phyloP scores from a whole-genome alignment of 2,113 vertebrate species.

The Anarhynchus alexandrinus region DNA sequence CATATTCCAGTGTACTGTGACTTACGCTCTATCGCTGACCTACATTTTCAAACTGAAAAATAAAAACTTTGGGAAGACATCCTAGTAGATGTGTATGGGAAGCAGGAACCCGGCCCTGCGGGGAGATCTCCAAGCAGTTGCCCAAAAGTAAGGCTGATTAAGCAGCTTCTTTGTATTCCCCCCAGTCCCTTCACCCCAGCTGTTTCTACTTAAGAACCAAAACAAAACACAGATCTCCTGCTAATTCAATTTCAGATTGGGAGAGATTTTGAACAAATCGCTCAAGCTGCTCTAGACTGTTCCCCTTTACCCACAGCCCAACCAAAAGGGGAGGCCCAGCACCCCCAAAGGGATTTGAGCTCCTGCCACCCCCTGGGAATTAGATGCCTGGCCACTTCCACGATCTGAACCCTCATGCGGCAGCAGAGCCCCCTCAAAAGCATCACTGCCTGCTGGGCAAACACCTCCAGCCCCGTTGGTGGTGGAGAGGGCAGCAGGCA shows the following conservation, averaged over 20 bases:
- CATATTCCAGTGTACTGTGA: not conserved
- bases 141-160: not conserved
- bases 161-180: not conserved
- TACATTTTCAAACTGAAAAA: not conserved
- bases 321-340: not conserved
- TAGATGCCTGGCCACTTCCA: accelerated
- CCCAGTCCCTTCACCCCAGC: not conserved
- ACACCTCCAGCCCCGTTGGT: not conserved
- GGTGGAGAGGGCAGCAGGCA: not conserved
- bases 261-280: not conserved
- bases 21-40: not conserved
- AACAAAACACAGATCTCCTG: not conserved
- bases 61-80: not conserved
- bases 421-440: not conserved
- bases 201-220: constrained; percentile 42
- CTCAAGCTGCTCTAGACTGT: not conserved
- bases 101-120: not conserved
- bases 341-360: not conserved
- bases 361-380: not conserved
- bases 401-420: not conserved
- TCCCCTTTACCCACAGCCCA: not conserved
- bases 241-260: not conserved
- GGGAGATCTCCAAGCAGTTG: not conserved
- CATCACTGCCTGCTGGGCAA: not conserved
- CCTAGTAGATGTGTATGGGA: not conserved